A percentile compares a stretch with the other conserved stretches of the same genome.
Conservation (phyloP, 2,888 invertebrate species). For the Agrochola circellaris region DNA sequence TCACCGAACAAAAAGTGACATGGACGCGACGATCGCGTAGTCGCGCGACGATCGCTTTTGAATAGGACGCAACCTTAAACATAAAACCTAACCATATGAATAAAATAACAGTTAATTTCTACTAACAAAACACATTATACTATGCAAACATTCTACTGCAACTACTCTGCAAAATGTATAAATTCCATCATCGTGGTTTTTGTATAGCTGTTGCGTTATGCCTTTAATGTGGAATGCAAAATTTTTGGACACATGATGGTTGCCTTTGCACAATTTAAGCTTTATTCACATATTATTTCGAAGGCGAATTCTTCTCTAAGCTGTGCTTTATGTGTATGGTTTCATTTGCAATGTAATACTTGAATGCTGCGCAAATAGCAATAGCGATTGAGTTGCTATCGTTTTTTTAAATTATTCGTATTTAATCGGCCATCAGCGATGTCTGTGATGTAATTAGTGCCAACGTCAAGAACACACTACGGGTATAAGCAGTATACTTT, state of each 20-base stretch:
- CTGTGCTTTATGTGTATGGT: slow-evolving; percentile 11
- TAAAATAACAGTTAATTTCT: background rate
- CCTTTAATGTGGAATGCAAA: background rate
- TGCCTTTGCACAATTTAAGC: background rate
- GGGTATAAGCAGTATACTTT: background rate
- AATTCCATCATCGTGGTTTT: background rate
- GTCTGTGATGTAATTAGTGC: background rate
- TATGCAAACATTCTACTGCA: background rate
- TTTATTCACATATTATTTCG: slow-evolving; percentile 3
- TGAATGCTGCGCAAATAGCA: slow-evolving; percentile 7
- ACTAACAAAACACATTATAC: no score
- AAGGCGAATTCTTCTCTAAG: slow-evolving; percentile 2
- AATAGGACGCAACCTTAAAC: background rate
- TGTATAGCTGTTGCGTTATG: slow-evolving; percentile 9
- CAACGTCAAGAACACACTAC: background rate
- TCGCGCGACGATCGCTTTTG: background rate
- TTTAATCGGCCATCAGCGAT: background rate
- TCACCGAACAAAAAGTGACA: no score
- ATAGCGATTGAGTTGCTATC: slow-evolving; percentile 2
- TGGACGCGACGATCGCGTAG: background rate
- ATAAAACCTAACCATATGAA: background rate
- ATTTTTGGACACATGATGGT: background rate
- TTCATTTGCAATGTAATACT: slow-evolving; percentile 10
- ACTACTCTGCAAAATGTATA: background rate
- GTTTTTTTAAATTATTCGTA: background rate